Evolutionary conservation across 2,888 invertebrate species (phyloP).

Genomic region (Drosophila nigricruria): DNA sequence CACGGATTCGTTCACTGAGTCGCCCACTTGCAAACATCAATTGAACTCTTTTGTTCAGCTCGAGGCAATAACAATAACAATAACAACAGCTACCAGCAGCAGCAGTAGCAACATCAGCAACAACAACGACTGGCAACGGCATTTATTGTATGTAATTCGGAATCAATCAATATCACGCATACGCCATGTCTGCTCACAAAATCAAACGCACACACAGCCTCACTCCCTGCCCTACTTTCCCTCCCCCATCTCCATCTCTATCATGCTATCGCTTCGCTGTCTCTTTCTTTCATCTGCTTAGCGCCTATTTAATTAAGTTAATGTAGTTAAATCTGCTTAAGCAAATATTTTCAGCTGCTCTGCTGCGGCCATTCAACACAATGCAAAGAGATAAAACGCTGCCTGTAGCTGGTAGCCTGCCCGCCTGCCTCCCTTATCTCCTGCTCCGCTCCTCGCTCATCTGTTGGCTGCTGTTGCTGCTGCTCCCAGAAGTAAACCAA

Average conservation of each 20-base stretch:
- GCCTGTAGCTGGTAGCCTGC: not conserved
- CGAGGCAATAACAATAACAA: conserved; percentile 54
- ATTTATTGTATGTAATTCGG: conserved; percentile 72
- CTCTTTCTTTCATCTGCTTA: conserved; percentile 58
- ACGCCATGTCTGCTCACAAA: conserved; percentile 48
- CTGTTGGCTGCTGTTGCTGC: conserved; percentile 12
- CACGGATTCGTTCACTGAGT: conserved; percentile 34
- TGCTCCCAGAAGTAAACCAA: conserved; percentile 55
- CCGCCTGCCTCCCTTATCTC: not conserved
- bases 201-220: conserved; percentile 27
- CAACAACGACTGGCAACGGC: conserved; percentile 50
- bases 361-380: conserved; percentile 67
- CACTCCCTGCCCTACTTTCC: not conserved
- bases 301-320: conserved; percentile 81
- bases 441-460: not conserved
- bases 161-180: conserved; percentile 79
- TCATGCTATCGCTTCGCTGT: conserved; percentile 1
- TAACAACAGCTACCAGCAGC: conserved; percentile 18
- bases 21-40: conserved; percentile 56
- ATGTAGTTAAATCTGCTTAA: conserved; percentile 81
- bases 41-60: conserved; percentile 70
- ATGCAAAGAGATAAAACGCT: conserved; percentile 71
- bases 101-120: conserved; percentile 2
- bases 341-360: conserved; percentile 73
- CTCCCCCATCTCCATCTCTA: not conserved